Conservation (phyloP, 1,140 invertebrate species). For the Meloidogyne exigua region DNA sequence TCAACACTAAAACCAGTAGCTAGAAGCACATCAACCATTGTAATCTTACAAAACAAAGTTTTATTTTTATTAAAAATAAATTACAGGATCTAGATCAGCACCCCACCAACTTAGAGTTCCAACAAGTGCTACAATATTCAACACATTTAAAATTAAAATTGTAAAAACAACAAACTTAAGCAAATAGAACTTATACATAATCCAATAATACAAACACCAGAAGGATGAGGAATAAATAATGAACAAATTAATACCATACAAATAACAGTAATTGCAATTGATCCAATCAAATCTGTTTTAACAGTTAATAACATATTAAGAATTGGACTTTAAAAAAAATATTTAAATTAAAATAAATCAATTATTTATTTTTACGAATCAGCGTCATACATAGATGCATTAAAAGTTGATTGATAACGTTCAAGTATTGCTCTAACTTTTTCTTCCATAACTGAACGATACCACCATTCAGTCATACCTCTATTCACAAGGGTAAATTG, state of each 20-base stretch:
- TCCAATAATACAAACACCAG: conserved; percentile 55
- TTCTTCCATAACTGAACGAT: conserved; percentile 54
- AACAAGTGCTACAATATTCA: conserved; percentile 55
- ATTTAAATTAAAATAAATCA: neutral
- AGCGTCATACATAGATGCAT: conserved; percentile 36
- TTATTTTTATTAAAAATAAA: conserved; percentile 11
- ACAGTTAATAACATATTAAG: conserved; percentile 59
- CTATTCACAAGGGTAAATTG: conserved; percentile 53
- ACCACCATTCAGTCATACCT: conserved; percentile 60
- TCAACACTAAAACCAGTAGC: conserved; percentile 61
- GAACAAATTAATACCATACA: conserved; percentile 62
- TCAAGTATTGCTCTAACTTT: conserved; percentile 45
- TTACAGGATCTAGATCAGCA: conserved; percentile 61
- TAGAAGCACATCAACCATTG: conserved; percentile 54
- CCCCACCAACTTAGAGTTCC: conserved; percentile 60
- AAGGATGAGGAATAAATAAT: conserved; percentile 52
- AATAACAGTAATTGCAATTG: conserved; percentile 61
- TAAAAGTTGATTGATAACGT: conserved; percentile 30
- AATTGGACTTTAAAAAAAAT: conserved; percentile 36
- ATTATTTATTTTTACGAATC: conserved; percentile 16
- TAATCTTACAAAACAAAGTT: neutral
- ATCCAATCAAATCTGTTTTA: conserved; percentile 60
- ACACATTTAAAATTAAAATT: conserved; percentile 30
- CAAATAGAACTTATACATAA: conserved; percentile 60
- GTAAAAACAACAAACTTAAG: conserved; percentile 38